Conservation (phyloP, 2,113 vertebrate genomes). For the Xiphophorus maculatus region DNA sequence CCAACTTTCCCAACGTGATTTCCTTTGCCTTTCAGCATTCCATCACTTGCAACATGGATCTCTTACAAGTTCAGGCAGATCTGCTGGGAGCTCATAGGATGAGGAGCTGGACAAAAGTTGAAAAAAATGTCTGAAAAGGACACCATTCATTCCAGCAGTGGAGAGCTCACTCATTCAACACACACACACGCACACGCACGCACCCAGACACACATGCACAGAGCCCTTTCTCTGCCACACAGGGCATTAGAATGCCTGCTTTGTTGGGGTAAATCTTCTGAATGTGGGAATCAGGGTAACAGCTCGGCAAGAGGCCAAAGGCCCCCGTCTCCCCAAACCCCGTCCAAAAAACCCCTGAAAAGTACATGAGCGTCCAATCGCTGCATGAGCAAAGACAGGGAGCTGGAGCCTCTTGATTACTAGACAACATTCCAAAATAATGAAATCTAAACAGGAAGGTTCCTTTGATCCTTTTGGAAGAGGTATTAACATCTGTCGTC, state of each 20-base stretch:
- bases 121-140: slow-evolving; percentile 52
- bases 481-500: background rate
- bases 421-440: background rate
- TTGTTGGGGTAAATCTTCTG: slow-evolving; percentile 45
- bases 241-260: slow-evolving; percentile 51
- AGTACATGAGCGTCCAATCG: background rate
- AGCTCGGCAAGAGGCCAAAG: slow-evolving; percentile 35
- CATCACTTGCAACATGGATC: slow-evolving; percentile 31
- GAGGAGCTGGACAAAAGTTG: slow-evolving; percentile 10
- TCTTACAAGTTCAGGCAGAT: slow-evolving; percentile 44
- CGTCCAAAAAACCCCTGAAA: background rate
- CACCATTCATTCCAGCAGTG: slow-evolving; percentile 50
- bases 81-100: slow-evolving; percentile 42
- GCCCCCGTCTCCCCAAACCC: background rate
- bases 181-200: background rate
- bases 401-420: background rate
- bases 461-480: background rate
- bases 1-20: background rate
- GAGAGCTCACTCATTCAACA: slow-evolving; percentile 2
- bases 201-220: background rate
- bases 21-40: slow-evolving; percentile 18
- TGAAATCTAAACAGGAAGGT: background rate
- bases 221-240: slow-evolving; percentile 16
- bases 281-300: slow-evolving; percentile 53
- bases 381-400: background rate